Evolutionary conservation across 1,140 invertebrate genomes (phyloP), one percentile per base, ranked within the genome.

Genomic region (Archegozetes longisetosus): DNA sequence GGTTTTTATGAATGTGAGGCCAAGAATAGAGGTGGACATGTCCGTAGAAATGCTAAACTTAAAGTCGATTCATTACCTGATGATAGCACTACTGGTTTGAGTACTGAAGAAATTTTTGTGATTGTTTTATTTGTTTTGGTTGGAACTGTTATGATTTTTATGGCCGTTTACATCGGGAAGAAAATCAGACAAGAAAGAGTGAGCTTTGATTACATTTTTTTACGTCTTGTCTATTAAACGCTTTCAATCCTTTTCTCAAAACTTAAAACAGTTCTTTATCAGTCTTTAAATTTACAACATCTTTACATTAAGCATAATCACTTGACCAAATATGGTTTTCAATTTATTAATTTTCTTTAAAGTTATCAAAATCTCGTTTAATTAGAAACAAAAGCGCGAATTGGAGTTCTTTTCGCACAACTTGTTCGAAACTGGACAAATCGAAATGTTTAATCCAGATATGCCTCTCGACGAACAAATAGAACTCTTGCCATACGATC

Each of bases 401-500:
- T 27, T 67, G 9, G 59, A 64, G 55, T 58, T 66, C 29, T 61
- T 67, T 6, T 61, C 60, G 1, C 47, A 62, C 4, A 63, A 60
- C 13, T 12, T 67, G 2, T 67, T 67, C 22, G 55, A 67, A 22
- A 13, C 29, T 20, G 47, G 61, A 2, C 62, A 64, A 47, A 62
- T 62, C 12, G 58, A 64, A 20, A 48, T 63, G n/a, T 64, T 66
- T 48, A 66, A 67, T 62, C 65, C 66, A 0, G 64, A 64, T 27
- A 46, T 66, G 25, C 66, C 66, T 3, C 40, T 67, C 2, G 65
- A 67, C 55, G 62, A 66, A 51, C 66, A 67, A 52, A 62, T 67
- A 17, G 66, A 66, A 47, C 50, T 67, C 9, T 73, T 96, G 48
- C 89, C 91, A 0, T 96, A 95, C 63, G 83, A 96, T 69, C 81